A percentile compares a stretch with the other conserved stretches of the same genome.
phyloP scores from a whole-genome alignment of 2,888 invertebrate species.

The Tupiocoris notatus region DNA sequence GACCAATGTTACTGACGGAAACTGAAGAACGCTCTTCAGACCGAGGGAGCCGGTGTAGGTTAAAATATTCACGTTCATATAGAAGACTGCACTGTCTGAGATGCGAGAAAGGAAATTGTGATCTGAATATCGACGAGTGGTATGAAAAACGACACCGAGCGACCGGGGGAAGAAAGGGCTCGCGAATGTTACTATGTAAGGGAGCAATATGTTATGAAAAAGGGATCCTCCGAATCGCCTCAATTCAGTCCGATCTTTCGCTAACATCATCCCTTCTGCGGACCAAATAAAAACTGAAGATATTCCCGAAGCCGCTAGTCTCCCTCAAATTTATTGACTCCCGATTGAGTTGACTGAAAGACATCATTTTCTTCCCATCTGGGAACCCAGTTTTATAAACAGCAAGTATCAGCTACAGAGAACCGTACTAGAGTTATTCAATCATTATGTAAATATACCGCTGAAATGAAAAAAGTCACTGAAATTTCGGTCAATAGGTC shows the following conservation, averaged over 20 bases:
- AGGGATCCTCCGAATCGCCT: background rate
- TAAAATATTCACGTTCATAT: background rate
- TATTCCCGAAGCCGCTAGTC: no score
- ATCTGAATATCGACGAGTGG: background rate
- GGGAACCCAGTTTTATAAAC: no score
- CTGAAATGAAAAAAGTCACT: no score
- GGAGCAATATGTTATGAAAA: background rate
- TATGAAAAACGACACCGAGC: background rate
- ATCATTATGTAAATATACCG: no score
- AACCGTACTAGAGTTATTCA: no score
- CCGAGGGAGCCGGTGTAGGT: background rate
- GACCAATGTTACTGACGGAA: no score
- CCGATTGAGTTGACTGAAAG: no score
- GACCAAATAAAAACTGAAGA: background rate
- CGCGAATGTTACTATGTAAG: background rate
- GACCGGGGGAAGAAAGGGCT: background rate
- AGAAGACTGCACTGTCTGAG: background rate
- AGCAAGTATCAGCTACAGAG: no score
- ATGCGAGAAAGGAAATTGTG: background rate
- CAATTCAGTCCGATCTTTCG: background rate
- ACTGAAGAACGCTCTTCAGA: background rate
- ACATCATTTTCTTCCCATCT: no score
- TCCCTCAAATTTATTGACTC: no score
- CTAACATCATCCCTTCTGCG: no score
- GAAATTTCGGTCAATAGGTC: no score